Conservation (phyloP, 2,797 vertebrate genomes). For the Clarias pachynema region DNA sequence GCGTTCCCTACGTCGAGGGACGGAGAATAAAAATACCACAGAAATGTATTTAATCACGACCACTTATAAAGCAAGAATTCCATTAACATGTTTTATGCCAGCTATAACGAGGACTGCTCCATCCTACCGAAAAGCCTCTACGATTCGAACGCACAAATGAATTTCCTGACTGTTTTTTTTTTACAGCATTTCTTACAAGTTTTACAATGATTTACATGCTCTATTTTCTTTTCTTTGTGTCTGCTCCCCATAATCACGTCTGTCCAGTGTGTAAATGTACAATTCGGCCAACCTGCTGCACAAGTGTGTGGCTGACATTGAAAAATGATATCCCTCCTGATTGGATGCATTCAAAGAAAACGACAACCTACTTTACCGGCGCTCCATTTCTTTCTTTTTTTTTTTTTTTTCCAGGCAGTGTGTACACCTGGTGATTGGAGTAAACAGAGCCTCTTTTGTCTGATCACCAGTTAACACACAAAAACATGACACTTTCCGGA, state of each 20-base stretch:
- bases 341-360: conserved; percentile 31
- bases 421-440: conserved; percentile 20
- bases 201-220: not conserved
- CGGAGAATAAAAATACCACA: conserved; percentile 19
- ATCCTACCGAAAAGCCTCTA: conserved; percentile 1
- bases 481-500: conserved; percentile 25
- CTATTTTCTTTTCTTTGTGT: not conserved
- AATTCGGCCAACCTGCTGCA: not conserved
- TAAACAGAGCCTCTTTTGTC: conserved; percentile 27
- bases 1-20: not conserved
- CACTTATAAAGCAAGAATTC: conserved; percentile 33
- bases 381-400: not conserved
- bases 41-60: conserved; percentile 24
- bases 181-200: too few species aligned
- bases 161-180: conserved; percentile 13
- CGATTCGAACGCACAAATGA: conserved; percentile 12
- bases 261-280: not conserved
- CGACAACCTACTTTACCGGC: conserved; percentile 1
- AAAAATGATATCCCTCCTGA: conserved; percentile 28
- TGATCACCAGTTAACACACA: conserved; percentile 18
- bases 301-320: not conserved
- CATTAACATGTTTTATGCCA: conserved; percentile 12
- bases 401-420: not conserved
- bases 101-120: not conserved
- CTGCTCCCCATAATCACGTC: conserved; percentile 11